phyloP scores from a whole-genome alignment of 2,888 invertebrate genomes.

The Dynastes tityus region DNA sequence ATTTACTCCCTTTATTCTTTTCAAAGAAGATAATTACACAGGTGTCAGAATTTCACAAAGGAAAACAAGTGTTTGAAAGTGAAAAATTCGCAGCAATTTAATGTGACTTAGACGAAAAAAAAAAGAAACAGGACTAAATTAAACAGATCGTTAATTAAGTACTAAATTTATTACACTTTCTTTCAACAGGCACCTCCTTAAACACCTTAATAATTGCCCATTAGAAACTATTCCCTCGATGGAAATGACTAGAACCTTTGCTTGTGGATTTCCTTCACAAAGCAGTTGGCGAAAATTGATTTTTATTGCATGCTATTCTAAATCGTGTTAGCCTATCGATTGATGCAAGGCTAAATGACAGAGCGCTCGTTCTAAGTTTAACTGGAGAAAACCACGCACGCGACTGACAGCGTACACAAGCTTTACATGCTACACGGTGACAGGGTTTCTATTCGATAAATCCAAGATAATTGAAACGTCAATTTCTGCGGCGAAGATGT shows the following conservation, averaged over 20 bases:
- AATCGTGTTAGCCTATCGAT: conserved; percentile 2
- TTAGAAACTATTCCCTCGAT: too few species aligned
- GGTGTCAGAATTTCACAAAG: not conserved
- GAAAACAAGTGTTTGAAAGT: not conserved
- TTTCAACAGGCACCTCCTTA: too few species aligned
- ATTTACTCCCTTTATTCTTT: too few species aligned
- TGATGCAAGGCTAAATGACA: conserved; percentile 13
- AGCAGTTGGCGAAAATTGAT: conserved; percentile 3
- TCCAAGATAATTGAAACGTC: conserved; percentile 1
- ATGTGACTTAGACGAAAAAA: not conserved
- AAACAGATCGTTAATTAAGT: not conserved
- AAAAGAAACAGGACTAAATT: not conserved
- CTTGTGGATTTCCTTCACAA: not conserved
- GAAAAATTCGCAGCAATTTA: not conserved
- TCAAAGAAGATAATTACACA: not conserved
- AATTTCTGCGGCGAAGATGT: conserved; percentile 1
- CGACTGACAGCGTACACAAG: not conserved
- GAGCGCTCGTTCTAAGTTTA: not conserved
- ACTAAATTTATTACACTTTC: not conserved
- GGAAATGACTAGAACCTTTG: not conserved
- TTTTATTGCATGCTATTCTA: not conserved
- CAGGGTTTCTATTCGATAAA: conserved; percentile 14
- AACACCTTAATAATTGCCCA: too few species aligned
- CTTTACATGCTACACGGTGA: not conserved
- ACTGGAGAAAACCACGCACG: conserved; percentile 13